Evolutionary conservation across 2,888 invertebrate genomes (phyloP).

Genomic region (Yponomeuta cagnagella): DNA sequence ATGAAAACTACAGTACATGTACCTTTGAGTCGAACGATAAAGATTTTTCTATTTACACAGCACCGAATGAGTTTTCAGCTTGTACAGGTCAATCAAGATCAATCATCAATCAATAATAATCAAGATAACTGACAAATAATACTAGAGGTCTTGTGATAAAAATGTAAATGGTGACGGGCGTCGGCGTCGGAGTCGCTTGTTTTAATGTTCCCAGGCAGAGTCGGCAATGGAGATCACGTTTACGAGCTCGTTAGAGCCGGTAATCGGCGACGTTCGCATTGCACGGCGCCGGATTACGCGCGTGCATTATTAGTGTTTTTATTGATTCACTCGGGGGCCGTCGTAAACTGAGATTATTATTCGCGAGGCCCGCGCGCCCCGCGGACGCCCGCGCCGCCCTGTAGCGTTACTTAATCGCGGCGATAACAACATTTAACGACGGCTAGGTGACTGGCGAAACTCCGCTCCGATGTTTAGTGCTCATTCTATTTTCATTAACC

Average conservation of each 20-base stretch:
- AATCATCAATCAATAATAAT: too few species aligned
- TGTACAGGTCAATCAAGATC: too few species aligned
- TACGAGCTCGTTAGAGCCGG: constrained; percentile 52
- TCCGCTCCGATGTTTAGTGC: constrained; percentile 74
- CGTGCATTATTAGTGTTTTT: constrained; percentile 77
- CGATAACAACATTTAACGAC: constrained; percentile 75
- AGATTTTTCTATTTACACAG: too few species aligned
- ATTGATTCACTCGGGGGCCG: constrained; percentile 75
- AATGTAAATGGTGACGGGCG: too few species aligned
- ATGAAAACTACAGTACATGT: too few species aligned
- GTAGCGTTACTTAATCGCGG: constrained; percentile 75
- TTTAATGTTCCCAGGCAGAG: constrained; percentile 33
- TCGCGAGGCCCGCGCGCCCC: constrained; percentile 49
- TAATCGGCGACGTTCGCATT: constrained; percentile 15
- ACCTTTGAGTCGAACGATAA: too few species aligned
- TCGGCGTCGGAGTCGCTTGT: too few species aligned
- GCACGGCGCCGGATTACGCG: constrained; percentile 53
- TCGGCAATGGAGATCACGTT: constrained; percentile 70
- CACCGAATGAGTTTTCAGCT: too few species aligned
- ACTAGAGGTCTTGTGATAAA: too few species aligned
- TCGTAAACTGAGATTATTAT: constrained; percentile 76
- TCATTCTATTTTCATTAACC: constrained; percentile 76
- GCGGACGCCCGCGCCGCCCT: constrained; percentile 36
- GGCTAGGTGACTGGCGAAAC: constrained; percentile 75
- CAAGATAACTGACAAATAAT: too few species aligned